Conservation (phyloP, 2,888 invertebrate genomes). For the Ophonus ardosiacus region DNA sequence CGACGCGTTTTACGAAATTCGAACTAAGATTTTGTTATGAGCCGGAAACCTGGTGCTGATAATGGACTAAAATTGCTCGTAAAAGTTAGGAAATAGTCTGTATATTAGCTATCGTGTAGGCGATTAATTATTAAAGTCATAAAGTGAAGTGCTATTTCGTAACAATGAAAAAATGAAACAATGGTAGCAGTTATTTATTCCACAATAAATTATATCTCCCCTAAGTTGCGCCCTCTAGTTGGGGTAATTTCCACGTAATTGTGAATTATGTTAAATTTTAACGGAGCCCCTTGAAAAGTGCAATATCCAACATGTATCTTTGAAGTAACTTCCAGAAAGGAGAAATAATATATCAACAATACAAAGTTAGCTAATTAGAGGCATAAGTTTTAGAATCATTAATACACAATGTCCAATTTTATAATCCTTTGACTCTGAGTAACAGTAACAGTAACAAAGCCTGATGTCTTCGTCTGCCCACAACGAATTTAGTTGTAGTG, state of each 20-base stretch:
- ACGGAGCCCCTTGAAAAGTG: conserved; percentile 13
- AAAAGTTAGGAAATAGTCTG: background rate
- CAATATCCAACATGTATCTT: background rate
- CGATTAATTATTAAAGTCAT: conserved; percentile 43
- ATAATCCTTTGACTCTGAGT: background rate
- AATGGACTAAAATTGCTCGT: background rate
- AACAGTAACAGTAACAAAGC: background rate
- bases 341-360: conserved; percentile 1
- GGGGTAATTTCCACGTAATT: conserved; percentile 9
- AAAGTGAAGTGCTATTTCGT: conserved; percentile 2
- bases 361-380: conserved; percentile 11
- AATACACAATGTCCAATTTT: conserved; percentile 11
- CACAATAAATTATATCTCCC: conserved; percentile 49
- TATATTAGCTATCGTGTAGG: background rate
- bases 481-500: conserved; percentile 15
- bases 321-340: background rate
- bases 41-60: background rate
- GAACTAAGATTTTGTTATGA: background rate
- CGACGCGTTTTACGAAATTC: background rate
- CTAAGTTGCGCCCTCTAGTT: conserved; percentile 12
- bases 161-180: conserved; percentile 50
- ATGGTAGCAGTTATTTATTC: conserved; percentile 50
- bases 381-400: background rate
- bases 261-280: conserved; percentile 32
- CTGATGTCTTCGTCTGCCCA: background rate